Base-by-base conservation (phyloP, 2,113 vertebrate genomes). In the Microcebus griseorufus region DNA sequence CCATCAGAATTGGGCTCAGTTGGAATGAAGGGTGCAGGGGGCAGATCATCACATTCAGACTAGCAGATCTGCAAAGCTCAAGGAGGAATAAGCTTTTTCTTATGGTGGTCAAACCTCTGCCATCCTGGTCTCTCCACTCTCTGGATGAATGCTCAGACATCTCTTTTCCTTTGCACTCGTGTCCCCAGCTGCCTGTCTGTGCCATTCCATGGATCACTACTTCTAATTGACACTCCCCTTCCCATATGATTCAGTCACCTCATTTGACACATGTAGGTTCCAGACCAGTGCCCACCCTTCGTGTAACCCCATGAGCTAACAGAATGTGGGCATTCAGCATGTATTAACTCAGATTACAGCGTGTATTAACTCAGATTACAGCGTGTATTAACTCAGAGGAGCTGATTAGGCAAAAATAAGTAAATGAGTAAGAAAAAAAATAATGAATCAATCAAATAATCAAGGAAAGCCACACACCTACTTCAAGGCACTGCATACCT, bases 1-100 rank as follows among this genome's bases (percentile, higher is more conserved):
- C 4, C 5, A 0, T 2, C 3, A 5, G 29, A 5, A 42, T 10
- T n/a, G 34, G 45, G 27, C 9, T 55, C 7, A 1, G 3, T 2
- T 53, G 34, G 23, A 20, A 11, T 51, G 20, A 37, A 0, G 39
- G 17, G 4, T 32, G 1, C 11, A 2, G 32, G 5, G 5, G 37
- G 6, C 0, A 1, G 20, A 13, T 23, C 37, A 5, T 39, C 17
- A 4, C 23, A 34, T 17, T 73, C 37, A 34, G 25, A 34, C 18
- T 3, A 6, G 9, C 25, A 55, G 22, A 72, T 29, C 13, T 39
- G 55, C 16, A 27, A 11, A 78, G 9, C 48, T 34, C 12, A 20
- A 12, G 32, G 25, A 27, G 14, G 4, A 85, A 20, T 9, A 12
- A 2, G 3, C 32, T 55, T 8, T 29, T 9, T 16, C 29, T 55